Conservation (phyloP, 1,140 invertebrate species). For the Drosophila bifasciata region DNA sequence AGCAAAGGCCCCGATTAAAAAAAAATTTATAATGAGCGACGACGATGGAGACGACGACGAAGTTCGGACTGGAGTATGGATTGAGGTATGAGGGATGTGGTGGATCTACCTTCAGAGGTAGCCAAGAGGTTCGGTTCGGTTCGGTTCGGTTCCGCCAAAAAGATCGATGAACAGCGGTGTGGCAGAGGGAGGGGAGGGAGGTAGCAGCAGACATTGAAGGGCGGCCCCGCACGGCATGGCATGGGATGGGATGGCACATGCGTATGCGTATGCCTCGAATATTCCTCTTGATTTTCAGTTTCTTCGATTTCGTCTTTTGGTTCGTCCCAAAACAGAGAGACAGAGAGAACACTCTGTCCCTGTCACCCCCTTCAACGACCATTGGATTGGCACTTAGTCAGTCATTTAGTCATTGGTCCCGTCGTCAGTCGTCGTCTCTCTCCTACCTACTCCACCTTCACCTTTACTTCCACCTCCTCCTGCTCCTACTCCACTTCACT, state of each 20-base stretch:
- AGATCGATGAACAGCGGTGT: too few species aligned
- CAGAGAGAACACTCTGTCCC: background rate
- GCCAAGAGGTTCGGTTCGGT: too few species aligned
- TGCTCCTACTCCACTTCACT: too few species aligned
- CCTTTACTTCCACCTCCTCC: too few species aligned
- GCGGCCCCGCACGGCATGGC: slow-evolving; percentile 37
- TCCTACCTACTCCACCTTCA: too few species aligned
- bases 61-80: slow-evolving; percentile 34
- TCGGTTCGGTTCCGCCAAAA: too few species aligned
- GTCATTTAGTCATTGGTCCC: slow-evolving; percentile 77
- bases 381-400: slow-evolving; percentile 72
- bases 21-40: slow-evolving; percentile 81
- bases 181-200: slow-evolving; percentile 1
- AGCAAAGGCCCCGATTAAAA: slow-evolving; percentile 68
- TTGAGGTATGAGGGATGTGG: slow-evolving; percentile 6
- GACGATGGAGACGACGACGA: slow-evolving; percentile 30
- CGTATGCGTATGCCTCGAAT: slow-evolving; percentile 42
- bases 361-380: background rate
- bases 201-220: slow-evolving; percentile 24
- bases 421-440: slow-evolving; percentile 50
- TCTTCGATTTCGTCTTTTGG: slow-evolving; percentile 73
- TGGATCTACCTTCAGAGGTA: background rate
- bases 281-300: slow-evolving; percentile 69
- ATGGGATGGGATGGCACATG: slow-evolving; percentile 1
- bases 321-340: slow-evolving; percentile 19